Conservation (phyloP, 2,797 vertebrate species). For the Notoglanidium macrostoma region DNA sequence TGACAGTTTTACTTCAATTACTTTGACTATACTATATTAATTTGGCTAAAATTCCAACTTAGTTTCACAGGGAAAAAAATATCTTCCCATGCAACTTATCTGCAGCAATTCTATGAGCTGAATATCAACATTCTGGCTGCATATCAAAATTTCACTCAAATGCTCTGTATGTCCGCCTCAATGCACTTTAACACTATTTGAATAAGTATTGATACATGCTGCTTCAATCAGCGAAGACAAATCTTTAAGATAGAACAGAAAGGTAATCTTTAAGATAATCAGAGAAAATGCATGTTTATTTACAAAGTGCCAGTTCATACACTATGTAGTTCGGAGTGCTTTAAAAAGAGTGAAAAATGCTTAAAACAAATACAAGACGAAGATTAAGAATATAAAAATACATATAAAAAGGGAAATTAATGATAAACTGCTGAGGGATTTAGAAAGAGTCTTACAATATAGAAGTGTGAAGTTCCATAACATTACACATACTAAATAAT, state of each 20-base stretch:
- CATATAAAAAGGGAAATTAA: not conserved
- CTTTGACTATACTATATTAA: not conserved
- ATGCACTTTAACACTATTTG: not conserved
- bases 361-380: not conserved
- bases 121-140: not conserved
- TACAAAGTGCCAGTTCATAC: not conserved
- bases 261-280: not conserved
- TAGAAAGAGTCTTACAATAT: not conserved
- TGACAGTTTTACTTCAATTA: not conserved
- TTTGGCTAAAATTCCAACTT: not conserved
- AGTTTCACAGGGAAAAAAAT: not conserved
- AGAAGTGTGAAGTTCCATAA: not conserved
- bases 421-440: not conserved
- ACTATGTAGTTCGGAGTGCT: not conserved
- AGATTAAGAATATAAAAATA: not conserved
- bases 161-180: not conserved
- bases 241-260: not conserved
- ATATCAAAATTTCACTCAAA: not conserved
- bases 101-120: not conserved
- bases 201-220: not conserved
- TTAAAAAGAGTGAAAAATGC: not conserved
- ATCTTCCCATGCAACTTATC: not conserved
- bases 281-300: not conserved
- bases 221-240: not conserved
- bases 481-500: not conserved